These are phyloP conservation scores for Chionis minor DNA, from an alignment of 2,113 vertebrate genomes.

Conservation along the genomic window DNA sequence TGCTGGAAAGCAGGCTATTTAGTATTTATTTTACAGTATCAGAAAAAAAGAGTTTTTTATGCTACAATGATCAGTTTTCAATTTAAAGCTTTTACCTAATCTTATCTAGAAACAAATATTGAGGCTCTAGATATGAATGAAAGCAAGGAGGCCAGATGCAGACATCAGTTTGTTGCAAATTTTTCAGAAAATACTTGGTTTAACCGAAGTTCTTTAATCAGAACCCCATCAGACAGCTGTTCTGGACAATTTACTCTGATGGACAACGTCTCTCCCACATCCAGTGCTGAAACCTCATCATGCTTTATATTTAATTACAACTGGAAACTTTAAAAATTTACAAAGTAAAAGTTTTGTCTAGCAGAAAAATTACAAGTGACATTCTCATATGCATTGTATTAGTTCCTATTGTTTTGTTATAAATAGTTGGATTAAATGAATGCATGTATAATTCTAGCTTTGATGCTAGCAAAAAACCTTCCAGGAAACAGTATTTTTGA, in stretches of 20 bases:
- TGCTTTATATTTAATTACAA: background rate
- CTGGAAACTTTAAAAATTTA: background rate
- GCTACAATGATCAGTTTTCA: background rate
- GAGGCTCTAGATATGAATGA: conserved; percentile 31
- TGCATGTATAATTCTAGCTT: background rate
- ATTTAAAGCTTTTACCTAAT: conserved; percentile 2
- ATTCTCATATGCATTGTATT: background rate
- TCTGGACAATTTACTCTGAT: background rate
- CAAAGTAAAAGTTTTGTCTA: background rate
- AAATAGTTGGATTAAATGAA: background rate
- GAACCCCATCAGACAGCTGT: background rate
- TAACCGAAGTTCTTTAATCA: background rate
- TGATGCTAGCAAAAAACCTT: background rate
- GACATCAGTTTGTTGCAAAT: background rate
- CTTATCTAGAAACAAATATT: conserved; percentile 4
- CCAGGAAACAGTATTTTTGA: background rate
- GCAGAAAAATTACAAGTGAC: too few relatives aligned
- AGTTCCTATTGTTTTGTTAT: background rate
- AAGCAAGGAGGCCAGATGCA: background rate
- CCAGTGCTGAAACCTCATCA: background rate
- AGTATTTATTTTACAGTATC: background rate
- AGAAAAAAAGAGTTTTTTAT: background rate
- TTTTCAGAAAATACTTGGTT: background rate
- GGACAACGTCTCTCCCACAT: background rate
- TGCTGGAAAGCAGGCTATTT: background rate